Conservation (phyloP, 2,888 invertebrate species). For the Sphecodes monilicornis region DNA sequence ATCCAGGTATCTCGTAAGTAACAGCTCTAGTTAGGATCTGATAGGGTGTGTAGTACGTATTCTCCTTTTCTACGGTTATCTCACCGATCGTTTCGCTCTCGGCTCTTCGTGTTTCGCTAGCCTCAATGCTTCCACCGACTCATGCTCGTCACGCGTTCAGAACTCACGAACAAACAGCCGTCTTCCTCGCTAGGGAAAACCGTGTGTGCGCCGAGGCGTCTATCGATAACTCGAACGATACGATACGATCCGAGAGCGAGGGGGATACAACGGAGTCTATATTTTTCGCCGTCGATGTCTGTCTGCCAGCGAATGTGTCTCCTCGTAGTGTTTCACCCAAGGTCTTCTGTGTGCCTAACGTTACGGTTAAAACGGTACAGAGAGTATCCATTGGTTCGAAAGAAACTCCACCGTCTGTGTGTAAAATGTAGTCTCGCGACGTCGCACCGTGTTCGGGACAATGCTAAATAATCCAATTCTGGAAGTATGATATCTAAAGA, state of each 20-base stretch:
- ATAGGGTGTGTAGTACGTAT: conserved; percentile 16
- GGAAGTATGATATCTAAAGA: too few species aligned
- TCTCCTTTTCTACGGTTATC: conserved; percentile 46
- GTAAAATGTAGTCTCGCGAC: not conserved
- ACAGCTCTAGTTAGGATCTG: conserved; percentile 23
- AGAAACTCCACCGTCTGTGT: not conserved
- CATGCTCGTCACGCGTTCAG: conserved; percentile 47
- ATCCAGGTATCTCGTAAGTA: too few species aligned
- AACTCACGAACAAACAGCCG: conserved; percentile 28
- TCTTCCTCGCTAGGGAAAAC: conserved; percentile 19
- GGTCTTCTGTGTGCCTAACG: conserved; percentile 37
- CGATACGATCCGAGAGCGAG: not conserved
- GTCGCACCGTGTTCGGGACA: too few species aligned
- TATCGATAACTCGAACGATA: conserved; percentile 23
- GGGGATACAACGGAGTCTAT: conserved; percentile 15
- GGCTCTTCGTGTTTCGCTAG: conserved; percentile 36
- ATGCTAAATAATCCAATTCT: too few species aligned
- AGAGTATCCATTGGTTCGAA: conserved; percentile 33
- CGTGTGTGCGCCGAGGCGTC: not conserved
- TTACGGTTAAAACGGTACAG: conserved; percentile 32
- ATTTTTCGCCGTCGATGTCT: conserved; percentile 40
- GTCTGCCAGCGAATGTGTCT: conserved; percentile 24
- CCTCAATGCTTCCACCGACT: conserved; percentile 39
- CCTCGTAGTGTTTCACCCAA: conserved; percentile 39
- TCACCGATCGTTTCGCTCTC: conserved; percentile 40